Conservation (phyloP, 2,113 vertebrate species). For the Hemichromis elongatus region DNA sequence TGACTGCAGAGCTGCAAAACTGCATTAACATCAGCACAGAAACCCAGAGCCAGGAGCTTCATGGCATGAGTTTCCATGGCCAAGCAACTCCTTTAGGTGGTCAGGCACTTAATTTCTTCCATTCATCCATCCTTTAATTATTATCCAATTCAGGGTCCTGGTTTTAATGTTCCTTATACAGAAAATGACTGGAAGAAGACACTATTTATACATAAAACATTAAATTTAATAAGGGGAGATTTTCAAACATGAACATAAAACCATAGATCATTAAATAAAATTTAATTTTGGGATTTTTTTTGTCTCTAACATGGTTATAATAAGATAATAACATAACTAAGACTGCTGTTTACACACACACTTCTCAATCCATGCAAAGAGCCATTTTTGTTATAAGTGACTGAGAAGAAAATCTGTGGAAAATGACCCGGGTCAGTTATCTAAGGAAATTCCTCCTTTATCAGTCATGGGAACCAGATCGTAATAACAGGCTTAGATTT, state of each 20-base stretch:
- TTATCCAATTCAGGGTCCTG: not conserved
- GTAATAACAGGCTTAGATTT: not conserved
- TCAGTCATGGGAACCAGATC: not conserved
- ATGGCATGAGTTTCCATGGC: not conserved
- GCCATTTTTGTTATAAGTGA: not conserved
- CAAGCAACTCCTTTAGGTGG: not conserved
- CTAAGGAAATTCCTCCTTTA: not conserved
- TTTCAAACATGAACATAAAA: not conserved
- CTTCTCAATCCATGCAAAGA: not conserved
- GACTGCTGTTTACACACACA: not conserved
- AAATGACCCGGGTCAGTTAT: not conserved
- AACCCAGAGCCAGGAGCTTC: not conserved
- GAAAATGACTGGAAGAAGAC: not conserved
- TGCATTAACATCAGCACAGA: not conserved
- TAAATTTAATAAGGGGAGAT: not conserved
- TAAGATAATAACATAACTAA: not conserved
- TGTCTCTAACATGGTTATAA: not conserved
- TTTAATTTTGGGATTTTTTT: not conserved
- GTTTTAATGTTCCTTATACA: not conserved
- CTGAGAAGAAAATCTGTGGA: not conserved
- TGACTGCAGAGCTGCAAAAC: not conserved
- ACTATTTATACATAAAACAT: not conserved
- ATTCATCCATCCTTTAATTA: not conserved
- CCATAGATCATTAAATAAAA: not conserved
- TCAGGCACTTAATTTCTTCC: not conserved